These are phyloP conservation scores for Pyrgilauda ruficollis DNA, from an alignment of 2,113 vertebrate species.

Conservation along the genomic window DNA sequence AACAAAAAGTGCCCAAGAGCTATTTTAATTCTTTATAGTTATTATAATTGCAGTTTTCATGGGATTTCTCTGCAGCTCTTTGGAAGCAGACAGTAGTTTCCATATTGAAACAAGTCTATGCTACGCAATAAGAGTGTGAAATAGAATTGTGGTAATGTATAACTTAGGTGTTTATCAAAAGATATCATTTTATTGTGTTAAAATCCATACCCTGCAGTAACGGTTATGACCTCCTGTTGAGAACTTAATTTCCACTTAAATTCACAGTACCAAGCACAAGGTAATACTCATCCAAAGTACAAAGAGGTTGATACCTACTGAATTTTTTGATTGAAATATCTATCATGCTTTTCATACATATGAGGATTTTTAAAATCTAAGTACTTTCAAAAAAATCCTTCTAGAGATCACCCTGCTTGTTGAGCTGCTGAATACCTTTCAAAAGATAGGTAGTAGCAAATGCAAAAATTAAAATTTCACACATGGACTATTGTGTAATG, in stretches of 20 bases:
- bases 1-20: slow-evolving; percentile 1
- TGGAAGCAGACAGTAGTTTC: background rate
- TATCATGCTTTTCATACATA: background rate
- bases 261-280: background rate
- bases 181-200: background rate
- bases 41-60: slow-evolving; percentile 19
- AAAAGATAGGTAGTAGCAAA: background rate
- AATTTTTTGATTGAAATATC: background rate
- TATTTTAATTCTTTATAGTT: slow-evolving; percentile 3
- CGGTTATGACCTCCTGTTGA: background rate
- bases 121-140: background rate
- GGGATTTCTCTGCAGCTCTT: slow-evolving; percentile 45
- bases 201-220: background rate
- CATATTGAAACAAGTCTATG: background rate
- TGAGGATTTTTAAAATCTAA: background rate
- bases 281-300: background rate
- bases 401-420: background rate
- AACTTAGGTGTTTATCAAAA: background rate
- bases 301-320: background rate
- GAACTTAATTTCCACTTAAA: slow-evolving; percentile 28
- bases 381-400: background rate
- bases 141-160: background rate
- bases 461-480: background rate
- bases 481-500: background rate
- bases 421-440: background rate